Conservation (phyloP, 2,888 invertebrate genomes). For the Drosophila fungiperda region DNA sequence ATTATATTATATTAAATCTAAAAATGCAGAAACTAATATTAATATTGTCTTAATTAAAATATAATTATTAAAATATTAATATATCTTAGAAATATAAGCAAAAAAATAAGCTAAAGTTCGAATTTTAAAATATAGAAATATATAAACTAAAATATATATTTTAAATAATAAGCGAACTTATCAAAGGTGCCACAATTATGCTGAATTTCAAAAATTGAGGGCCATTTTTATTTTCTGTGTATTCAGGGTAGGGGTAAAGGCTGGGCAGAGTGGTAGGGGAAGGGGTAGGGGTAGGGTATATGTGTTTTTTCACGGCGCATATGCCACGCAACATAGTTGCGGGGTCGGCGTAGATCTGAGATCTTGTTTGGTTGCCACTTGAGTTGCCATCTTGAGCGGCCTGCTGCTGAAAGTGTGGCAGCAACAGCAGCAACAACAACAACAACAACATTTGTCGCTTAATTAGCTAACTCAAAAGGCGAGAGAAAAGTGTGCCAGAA, state of each 20-base stretch:
- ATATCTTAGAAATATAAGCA: not conserved
- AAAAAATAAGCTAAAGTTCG: too few relatives aligned
- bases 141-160: not conserved
- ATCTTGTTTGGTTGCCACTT: constrained; percentile 26
- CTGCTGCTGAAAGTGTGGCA: constrained; percentile 44
- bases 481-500: constrained; percentile 66
- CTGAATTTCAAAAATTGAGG: not conserved
- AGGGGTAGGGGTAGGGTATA: constrained; percentile 2
- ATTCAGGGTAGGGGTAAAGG: not conserved
- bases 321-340: constrained; percentile 42
- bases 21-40: not conserved
- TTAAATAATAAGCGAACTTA: not conserved
- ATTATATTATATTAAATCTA: not conserved
- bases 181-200: not conserved
- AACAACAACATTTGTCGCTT: constrained; percentile 49
- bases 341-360: constrained; percentile 46
- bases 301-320: constrained; percentile 39
- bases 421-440: constrained; percentile 21
- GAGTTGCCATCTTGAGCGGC: constrained; percentile 28
- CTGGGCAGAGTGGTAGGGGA: not conserved
- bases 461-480: constrained; percentile 58
- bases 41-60: too few relatives aligned
- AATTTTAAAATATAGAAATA: not conserved
- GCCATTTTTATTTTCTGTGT: not conserved
- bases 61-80: not conserved